phyloP scores from a whole-genome alignment of 2,113 vertebrate species.

The Uropsilus gracilis region DNA sequence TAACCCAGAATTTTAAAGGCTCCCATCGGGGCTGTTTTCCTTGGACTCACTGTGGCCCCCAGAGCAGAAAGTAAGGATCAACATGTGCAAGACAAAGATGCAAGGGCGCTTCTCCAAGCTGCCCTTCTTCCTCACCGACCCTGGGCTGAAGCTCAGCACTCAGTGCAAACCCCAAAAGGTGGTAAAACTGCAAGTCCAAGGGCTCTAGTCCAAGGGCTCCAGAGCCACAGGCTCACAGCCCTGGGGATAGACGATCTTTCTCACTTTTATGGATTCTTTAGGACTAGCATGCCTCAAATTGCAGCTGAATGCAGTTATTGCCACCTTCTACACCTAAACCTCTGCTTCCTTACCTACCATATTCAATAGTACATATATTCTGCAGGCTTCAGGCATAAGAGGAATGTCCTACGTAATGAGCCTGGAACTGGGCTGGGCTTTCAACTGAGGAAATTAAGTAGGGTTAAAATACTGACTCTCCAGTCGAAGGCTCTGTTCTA shows the following conservation, averaged over 20 bases:
- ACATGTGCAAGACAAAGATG: background rate
- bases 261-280: background rate
- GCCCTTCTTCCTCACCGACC: background rate
- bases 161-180: background rate
- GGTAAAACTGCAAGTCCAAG: background rate
- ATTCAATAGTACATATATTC: background rate
- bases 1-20: background rate
- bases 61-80: background rate
- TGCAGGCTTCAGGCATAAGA: background rate
- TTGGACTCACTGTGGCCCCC: background rate
- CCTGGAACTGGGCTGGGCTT: background rate
- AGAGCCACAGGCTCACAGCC: too few species aligned
- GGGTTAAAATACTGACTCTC: background rate
- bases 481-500: background rate
- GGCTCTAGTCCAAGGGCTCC: background rate
- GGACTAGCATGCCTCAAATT: background rate
- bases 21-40: background rate
- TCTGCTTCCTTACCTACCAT: background rate
- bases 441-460: background rate
- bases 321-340: background rate
- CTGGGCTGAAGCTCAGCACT: background rate
- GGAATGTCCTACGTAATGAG: background rate
- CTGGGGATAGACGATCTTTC: background rate
- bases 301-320: too few species aligned
- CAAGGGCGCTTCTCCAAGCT: background rate